Evolutionary conservation across 2,113 vertebrate species (phyloP).

Genomic region (Vulpes ferrilata): DNA sequence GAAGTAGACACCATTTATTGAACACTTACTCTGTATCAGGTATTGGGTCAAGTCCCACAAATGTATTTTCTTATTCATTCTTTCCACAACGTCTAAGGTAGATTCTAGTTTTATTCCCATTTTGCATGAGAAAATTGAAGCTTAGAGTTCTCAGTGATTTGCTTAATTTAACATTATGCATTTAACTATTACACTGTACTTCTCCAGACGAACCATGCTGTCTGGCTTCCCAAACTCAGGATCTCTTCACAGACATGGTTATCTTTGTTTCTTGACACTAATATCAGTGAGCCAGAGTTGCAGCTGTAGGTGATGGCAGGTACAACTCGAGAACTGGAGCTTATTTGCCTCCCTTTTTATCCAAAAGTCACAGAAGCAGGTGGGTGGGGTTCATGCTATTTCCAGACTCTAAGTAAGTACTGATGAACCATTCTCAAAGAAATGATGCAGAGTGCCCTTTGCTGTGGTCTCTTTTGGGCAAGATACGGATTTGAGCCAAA

Average conservation of each 20-base stretch:
- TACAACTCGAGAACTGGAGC: neutral
- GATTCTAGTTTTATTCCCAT: neutral
- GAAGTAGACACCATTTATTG: neutral
- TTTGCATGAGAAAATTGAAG: neutral
- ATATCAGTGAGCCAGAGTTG: neutral
- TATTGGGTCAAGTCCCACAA: neutral
- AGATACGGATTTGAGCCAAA: neutral
- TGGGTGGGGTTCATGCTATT: neutral
- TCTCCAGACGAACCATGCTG: neutral
- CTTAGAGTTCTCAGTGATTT: neutral
- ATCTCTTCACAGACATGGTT: neutral
- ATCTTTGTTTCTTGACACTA: neutral
- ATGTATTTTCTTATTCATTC: conserved; percentile 24
- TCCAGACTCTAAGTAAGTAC: neutral
- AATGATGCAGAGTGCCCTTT: neutral
- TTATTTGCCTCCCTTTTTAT: neutral
- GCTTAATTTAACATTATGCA: neutral
- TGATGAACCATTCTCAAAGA: neutral
- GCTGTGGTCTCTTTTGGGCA: neutral
- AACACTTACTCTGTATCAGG: neutral
- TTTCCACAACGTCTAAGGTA: neutral
- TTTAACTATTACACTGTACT: neutral
- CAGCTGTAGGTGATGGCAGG: neutral
- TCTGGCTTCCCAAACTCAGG: neutral
- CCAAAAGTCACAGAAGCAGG: neutral